phyloP scores from a whole-genome alignment of 1,140 invertebrate species.

The Pissodes strobi region DNA sequence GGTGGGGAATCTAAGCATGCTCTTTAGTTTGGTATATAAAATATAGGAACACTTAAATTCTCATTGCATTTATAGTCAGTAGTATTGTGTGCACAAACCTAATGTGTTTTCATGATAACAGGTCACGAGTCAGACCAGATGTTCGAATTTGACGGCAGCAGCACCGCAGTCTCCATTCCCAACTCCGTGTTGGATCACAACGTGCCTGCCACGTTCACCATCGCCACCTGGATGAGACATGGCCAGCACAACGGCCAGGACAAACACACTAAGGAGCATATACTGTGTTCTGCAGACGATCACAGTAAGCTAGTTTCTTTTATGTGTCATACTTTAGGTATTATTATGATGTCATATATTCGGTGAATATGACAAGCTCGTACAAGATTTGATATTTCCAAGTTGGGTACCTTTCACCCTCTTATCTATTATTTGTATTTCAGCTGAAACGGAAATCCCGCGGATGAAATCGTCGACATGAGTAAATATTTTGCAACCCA shows the following conservation, averaged over 20 bases:
- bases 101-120: too few relatives aligned
- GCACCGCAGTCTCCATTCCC: slow-evolving; percentile 84
- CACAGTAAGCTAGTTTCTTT: slow-evolving; percentile 94
- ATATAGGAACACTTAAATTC: too few relatives aligned
- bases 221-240: slow-evolving; percentile 93
- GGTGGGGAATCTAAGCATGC: too few relatives aligned
- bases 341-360: not conserved
- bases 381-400: too few relatives aligned
- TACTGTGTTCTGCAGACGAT: slow-evolving; percentile 94
- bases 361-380: too few relatives aligned
- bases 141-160: slow-evolving; percentile 90
- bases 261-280: slow-evolving; percentile 91
- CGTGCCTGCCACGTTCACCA: slow-evolving; percentile 79
- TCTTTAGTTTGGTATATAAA: too few relatives aligned
- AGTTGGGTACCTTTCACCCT: too few relatives aligned
- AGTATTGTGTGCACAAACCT: too few relatives aligned
- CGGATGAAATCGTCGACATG: too few relatives aligned
- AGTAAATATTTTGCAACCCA: too few relatives aligned
- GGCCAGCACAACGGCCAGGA: slow-evolving; percentile 70
- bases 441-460: not conserved
- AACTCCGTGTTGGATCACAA: slow-evolving; percentile 74
- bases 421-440: not conserved
- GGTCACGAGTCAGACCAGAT: slow-evolving; percentile 83
- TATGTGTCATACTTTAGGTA: too few relatives aligned
- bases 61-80: too few relatives aligned